phyloP scores from a whole-genome alignment of 2,888 invertebrate genomes.

The Acanthosepion esculentum region DNA sequence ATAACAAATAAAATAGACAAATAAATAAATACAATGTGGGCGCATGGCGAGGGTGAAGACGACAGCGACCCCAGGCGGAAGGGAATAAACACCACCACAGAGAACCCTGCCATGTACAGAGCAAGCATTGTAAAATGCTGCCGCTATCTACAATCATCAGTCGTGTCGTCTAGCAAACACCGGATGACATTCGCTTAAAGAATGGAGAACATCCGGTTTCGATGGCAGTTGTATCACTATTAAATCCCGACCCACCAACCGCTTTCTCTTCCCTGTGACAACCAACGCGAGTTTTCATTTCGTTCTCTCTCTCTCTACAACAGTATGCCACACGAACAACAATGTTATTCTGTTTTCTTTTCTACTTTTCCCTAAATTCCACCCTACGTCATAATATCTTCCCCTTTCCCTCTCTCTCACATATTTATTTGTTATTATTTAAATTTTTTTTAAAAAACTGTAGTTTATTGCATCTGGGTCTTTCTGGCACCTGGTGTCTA shows the following conservation, averaged over 20 bases:
- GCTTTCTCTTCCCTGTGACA: no score
- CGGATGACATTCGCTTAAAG: conserved; percentile 33
- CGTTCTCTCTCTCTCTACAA: not conserved
- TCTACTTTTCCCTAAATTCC: not conserved
- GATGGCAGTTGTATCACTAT: not conserved
- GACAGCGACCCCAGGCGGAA: not conserved
- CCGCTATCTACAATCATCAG: conserved; percentile 33
- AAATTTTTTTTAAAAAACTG: not conserved
- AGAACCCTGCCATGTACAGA: conserved; percentile 4
- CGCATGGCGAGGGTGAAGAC: not conserved
- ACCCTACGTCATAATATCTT: not conserved
- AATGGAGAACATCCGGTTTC: conserved; percentile 33
- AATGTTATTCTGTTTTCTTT: not conserved
- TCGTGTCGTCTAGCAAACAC: conserved; percentile 13
- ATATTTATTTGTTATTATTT: not conserved
- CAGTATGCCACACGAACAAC: not conserved
- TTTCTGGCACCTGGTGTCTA: conserved; percentile 22
- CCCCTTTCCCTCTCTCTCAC: no score
- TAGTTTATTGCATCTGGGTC: not conserved
- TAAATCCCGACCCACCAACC: not conserved
- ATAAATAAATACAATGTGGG: not conserved
- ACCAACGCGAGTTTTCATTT: not conserved
- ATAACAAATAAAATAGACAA: not conserved
- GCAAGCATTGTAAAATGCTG: conserved; percentile 15
- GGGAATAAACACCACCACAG: not conserved